Evolutionary conservation across 1,140 invertebrate genomes (phyloP), one percentile per base, ranked within the genome.

Genomic region (Pollicipes pollicipes): DNA sequence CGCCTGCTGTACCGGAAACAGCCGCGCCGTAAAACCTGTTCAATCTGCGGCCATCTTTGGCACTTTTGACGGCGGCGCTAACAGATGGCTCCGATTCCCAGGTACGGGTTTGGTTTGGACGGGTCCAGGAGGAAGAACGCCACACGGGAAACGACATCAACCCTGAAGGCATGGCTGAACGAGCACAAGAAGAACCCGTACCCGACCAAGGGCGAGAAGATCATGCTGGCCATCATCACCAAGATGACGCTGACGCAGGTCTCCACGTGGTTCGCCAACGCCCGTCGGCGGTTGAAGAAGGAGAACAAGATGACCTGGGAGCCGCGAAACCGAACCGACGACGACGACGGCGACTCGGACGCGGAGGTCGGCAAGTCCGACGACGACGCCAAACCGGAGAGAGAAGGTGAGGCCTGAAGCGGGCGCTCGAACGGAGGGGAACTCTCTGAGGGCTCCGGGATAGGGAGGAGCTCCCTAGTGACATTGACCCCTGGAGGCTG

Each of bases 291-390:
- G n/a, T 77, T 85, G 66, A 88, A 88, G 79, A 88, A 88, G 75
- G 86, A 88, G 76, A 88, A 88, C 77, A 87, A 87, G 77, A 85
- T 85, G 84, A 85, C 84, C 8, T 85, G 84, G 84, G 84, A 84
- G 70, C 84, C 84, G 10, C 76, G 81, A 30, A 84, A 84, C 73
- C 77, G 81, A 74, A 80, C 79, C 70, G 82, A 80, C 68, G 82
- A 81, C 74, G 82, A 81, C 67, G 81, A 81, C 75, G 81, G 95
- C 76, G 89, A 73, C 68, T 69, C 72, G 24, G 73, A 74, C 64
- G 70, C 71, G n/a, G 73, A 73, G 37, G 70, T 70, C 24, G 69
- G 68, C n/a, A 70, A 71, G 30, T 68, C 70, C 3, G 72, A 70
- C 13, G 71, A 72, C 24, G 69, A 69, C 31, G 27, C 69, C 3